Conservation (phyloP, 1,140 invertebrate genomes). For the Drosophila chauvacae region DNA sequence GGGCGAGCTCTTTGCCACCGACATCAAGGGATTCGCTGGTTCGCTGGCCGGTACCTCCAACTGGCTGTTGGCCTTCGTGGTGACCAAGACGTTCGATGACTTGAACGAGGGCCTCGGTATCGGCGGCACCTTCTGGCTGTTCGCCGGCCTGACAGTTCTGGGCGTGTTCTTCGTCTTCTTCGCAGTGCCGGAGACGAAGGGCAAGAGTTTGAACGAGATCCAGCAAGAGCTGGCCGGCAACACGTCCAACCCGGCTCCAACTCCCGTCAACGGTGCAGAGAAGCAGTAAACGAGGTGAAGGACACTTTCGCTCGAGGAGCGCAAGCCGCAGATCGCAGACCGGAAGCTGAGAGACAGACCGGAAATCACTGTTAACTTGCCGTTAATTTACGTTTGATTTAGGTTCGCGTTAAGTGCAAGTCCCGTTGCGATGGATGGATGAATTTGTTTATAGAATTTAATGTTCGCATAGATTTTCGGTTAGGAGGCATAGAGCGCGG, state of each 20-base stretch:
- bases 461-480: conserved; percentile 36
- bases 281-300: conserved; percentile 40
- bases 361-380: conserved; percentile 60
- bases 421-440: conserved; percentile 52
- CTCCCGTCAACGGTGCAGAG: conserved; percentile 14
- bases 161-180: conserved; percentile 91
- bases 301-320: neutral
- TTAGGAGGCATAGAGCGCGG: conserved; percentile 27
- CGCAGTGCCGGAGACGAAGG: conserved; percentile 95
- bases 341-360: conserved; percentile 25
- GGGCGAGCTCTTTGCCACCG: conserved; percentile 89
- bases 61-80: conserved; percentile 92
- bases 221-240: conserved; percentile 87
- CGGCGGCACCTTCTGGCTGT: conserved; percentile 92
- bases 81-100: conserved; percentile 91
- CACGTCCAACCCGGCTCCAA: conserved; percentile 6
- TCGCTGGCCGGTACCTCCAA: conserved; percentile 90
- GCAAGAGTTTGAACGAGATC: conserved; percentile 94
- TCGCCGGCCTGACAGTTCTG: conserved; percentile 89
- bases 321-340: conserved; percentile 7
- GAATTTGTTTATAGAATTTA: conserved; percentile 67
- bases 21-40: conserved; percentile 90
- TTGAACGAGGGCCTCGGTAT: conserved; percentile 86
- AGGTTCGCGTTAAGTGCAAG: conserved; percentile 65
- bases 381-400: conserved; percentile 59